Evolutionary conservation across 1,140 invertebrate species (phyloP).

Genomic region (Condylostylus longicornis): DNA sequence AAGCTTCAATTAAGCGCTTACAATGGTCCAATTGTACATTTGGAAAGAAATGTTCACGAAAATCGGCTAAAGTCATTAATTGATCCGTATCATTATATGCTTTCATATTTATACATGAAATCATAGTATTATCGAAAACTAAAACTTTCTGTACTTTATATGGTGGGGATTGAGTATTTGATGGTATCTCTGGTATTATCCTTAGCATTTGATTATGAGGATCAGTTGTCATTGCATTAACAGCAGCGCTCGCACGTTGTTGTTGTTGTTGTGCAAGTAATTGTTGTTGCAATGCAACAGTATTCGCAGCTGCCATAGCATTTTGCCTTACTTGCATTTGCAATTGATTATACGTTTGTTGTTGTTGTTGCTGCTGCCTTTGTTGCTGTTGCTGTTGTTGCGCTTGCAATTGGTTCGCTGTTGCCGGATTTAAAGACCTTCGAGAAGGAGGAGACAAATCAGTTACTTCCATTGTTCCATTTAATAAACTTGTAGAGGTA

Average conservation of each 20-base stretch:
- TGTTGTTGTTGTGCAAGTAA: slow-evolving; percentile 34
- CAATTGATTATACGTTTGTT: slow-evolving; percentile 13
- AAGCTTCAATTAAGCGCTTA: slow-evolving; percentile 59
- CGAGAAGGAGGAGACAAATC: slow-evolving; percentile 30
- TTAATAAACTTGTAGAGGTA: slow-evolving; percentile 12
- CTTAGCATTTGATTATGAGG: slow-evolving; percentile 15
- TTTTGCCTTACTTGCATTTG: slow-evolving; percentile 10
- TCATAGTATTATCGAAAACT: slow-evolving; percentile 55
- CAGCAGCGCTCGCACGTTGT: slow-evolving; percentile 15
- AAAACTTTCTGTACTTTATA: slow-evolving; percentile 61
- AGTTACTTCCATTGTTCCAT: slow-evolving; percentile 29
- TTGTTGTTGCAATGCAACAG: slow-evolving; percentile 30
- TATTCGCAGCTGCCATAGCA: slow-evolving; percentile 20
- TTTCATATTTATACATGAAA: slow-evolving; percentile 74
- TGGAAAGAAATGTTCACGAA: slow-evolving; percentile 65
- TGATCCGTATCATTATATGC: slow-evolving; percentile 63
- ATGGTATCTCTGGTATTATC: slow-evolving; percentile 26
- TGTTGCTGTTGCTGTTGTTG: slow-evolving; percentile 14
- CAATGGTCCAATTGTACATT: slow-evolving; percentile 52
- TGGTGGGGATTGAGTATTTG: slow-evolving; percentile 21
- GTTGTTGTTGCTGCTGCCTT: slow-evolving; percentile 8
- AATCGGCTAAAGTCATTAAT: slow-evolving; percentile 66
- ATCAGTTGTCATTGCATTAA: slow-evolving; percentile 16
- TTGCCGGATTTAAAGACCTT: slow-evolving; percentile 28
- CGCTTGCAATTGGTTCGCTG: slow-evolving; percentile 19